These are phyloP conservation scores for Protomyctophum bolini DNA, from an alignment of 2,113 vertebrate genomes.

Conservation along the genomic window DNA sequence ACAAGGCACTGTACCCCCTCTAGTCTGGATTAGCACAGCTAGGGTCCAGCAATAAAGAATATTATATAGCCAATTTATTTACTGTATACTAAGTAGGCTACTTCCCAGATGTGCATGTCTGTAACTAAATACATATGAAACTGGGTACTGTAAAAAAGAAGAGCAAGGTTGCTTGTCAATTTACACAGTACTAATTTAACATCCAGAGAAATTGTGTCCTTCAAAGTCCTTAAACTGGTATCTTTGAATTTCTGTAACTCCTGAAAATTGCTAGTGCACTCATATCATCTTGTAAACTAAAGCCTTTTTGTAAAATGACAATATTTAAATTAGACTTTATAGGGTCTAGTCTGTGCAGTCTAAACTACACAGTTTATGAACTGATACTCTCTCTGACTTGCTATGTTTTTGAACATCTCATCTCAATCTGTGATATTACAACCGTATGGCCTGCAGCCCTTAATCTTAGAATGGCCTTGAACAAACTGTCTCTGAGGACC, in stretches of 20 bases:
- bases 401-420: constrained; percentile 35
- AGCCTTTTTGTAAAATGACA: not conserved
- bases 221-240: too few species aligned
- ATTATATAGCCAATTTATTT: too few species aligned
- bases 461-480: constrained; percentile 66
- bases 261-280: too few species aligned
- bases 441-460: constrained; percentile 48
- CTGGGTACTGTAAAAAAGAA: constrained; percentile 16
- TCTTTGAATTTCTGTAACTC: too few species aligned
- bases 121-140: constrained; percentile 51
- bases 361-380: not conserved
- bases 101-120: constrained; percentile 57
- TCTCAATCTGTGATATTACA: constrained; percentile 63
- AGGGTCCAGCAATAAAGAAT: too few species aligned
- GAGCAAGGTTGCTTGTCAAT: too few species aligned
- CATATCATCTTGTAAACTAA: too few species aligned
- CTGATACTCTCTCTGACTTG: not conserved
- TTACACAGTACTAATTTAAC: too few species aligned
- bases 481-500: constrained; percentile 72
- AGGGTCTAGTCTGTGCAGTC: not conserved
- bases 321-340: too few species aligned
- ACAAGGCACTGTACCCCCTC: constrained; percentile 16
- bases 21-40: too few species aligned
- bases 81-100: too few species aligned
- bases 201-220: too few species aligned